Percentiles rank a stretch among this genome's conserved stretches.
phyloP scores from a whole-genome alignment of 2,113 vertebrate genomes.

The Oxygymnocypris stewartii region DNA sequence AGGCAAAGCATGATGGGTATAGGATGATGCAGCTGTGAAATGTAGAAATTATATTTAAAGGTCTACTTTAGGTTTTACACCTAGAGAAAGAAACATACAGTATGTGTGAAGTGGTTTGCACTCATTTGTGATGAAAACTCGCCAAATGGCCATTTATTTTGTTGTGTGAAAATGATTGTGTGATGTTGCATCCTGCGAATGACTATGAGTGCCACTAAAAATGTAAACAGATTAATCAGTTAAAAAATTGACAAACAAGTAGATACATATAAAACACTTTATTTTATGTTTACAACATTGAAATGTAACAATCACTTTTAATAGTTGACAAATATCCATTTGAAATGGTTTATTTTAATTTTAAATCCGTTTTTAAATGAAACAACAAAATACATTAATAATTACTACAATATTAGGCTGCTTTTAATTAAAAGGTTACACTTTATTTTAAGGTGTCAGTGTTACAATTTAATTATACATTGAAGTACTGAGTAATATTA shows the following conservation, averaged over 20 bases:
- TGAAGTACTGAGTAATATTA: no score
- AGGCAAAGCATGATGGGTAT: constrained; percentile 14
- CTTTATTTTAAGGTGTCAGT: no score
- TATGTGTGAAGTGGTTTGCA: background rate
- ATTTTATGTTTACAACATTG: background rate
- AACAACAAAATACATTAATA: background rate
- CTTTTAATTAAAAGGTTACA: no score
- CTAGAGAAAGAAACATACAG: background rate
- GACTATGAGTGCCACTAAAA: background rate
- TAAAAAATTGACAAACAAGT: background rate
- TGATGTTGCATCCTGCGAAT: background rate
- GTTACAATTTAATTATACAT: no score
- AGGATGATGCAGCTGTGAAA: background rate
- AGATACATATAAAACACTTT: background rate
- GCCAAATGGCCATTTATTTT: background rate
- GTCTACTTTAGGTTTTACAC: background rate
- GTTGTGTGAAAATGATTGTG: background rate
- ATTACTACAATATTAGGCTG: no score
- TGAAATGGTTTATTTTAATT: no score
- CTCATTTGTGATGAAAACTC: background rate
- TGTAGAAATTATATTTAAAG: constrained; percentile 9
- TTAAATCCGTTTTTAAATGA: background rate
- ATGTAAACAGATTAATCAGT: background rate
- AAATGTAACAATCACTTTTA: background rate
- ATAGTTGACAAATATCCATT: no score